These are phyloP conservation scores for Rhabditoides inermis DNA, from an alignment of 2,888 invertebrate genomes.

Conservation along the genomic window DNA sequence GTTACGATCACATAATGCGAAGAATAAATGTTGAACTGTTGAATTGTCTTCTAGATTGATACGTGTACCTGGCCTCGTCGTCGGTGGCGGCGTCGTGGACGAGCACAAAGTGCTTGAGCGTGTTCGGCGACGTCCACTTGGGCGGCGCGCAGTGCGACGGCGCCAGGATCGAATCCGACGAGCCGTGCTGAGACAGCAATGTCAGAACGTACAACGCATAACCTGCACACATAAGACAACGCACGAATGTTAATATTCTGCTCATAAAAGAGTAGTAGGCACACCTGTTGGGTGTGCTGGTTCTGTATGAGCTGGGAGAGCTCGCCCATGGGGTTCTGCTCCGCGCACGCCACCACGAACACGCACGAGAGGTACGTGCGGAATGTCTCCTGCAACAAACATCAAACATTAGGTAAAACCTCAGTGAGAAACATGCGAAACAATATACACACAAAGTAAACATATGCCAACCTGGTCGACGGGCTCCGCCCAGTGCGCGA, in stretches of 20 bases:
- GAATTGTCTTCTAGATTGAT: no score
- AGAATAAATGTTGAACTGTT: no score
- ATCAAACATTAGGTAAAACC: no score
- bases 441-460: background rate
- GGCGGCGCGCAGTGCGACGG: slow-evolving; percentile 42
- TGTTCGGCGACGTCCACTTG: slow-evolving; percentile 62
- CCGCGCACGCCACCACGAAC: slow-evolving; percentile 60
- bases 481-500: slow-evolving; percentile 29
- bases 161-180: slow-evolving; percentile 17
- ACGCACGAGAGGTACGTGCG: slow-evolving; percentile 59
- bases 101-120: slow-evolving; percentile 79
- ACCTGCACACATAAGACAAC: no score
- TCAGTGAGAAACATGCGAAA: background rate
- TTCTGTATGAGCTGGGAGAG: slow-evolving; percentile 70
- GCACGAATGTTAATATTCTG: no score
- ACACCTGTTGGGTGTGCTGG: slow-evolving; percentile 67
- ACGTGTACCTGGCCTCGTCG: slow-evolving; percentile 70
- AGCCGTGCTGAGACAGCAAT: slow-evolving; percentile 28
- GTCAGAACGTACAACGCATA: no score
- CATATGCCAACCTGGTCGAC: slow-evolving; percentile 6
- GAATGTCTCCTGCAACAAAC: slow-evolving; percentile 91
- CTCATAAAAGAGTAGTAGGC: background rate
- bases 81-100: slow-evolving; percentile 66
- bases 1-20: background rate
- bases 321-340: slow-evolving; percentile 67